These are phyloP conservation scores for Scaptomyza graminum DNA, from an alignment of 1,140 invertebrate species.

Conservation along the genomic window DNA sequence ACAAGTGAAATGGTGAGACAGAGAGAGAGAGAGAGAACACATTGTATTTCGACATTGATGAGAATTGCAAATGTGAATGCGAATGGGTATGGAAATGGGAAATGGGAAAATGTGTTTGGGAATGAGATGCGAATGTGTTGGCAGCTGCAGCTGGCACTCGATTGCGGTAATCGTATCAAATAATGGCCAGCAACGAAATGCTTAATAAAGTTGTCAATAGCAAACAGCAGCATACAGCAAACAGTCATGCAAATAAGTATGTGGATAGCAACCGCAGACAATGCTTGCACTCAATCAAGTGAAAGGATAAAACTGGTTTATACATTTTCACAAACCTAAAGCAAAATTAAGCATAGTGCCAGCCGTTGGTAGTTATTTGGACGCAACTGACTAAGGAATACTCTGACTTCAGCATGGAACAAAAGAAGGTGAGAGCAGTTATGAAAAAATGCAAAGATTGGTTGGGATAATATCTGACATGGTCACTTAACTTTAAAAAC, in stretches of 20 bases:
- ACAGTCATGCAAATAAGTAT: constrained; percentile 34
- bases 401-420: no score
- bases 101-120: constrained; percentile 1
- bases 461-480: no score
- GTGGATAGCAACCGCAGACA: not conserved
- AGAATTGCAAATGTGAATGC: constrained; percentile 12
- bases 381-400: no score
- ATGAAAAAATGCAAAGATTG: no score
- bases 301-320: not conserved
- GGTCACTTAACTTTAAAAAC: no score
- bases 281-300: constrained; percentile 17
- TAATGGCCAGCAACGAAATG: constrained; percentile 39
- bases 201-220: constrained; percentile 45
- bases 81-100: constrained; percentile 2
- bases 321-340: no score
- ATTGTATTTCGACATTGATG: not conserved
- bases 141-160: constrained; percentile 25
- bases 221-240: constrained; percentile 3
- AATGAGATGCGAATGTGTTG: constrained; percentile 16
- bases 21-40: not conserved
- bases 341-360: no score
- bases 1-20: not conserved
- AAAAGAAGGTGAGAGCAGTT: no score
- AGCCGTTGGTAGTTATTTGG: no score
- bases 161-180: constrained; percentile 26